Evolutionary conservation across 2,888 invertebrate species (phyloP), one percentile per base, ranked within the genome.

Genomic region (Mycogona germanica): DNA sequence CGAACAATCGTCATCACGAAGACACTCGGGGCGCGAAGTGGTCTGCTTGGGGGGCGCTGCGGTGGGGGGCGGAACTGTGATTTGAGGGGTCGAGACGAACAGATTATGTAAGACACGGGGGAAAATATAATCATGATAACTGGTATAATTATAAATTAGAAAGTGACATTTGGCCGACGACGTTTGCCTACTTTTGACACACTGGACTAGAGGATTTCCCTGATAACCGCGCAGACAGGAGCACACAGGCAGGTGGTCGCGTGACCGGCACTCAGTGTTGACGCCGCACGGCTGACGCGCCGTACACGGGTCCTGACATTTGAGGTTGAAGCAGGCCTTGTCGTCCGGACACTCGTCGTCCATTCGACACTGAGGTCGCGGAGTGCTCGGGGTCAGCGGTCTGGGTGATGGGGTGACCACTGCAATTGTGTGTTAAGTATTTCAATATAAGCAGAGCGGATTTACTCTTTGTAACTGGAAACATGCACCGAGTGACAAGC

Each of bases 181-280:
- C n/a, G n/a, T n/a, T n/a, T n/a, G n/a, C 44, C 28, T 52, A 52
- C 53, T 30, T 48, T 49, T 46, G 23, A 32, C n/a, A 28, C 56
- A 56, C 35, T 56, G 56, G 5, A 42, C 30, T 7, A 28, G 29
- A 6, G 56, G 56, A 45, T 77, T 55, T 5, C 65, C 66, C 25
- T 45, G 32, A 40, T 57, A 60, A 17, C 57, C 55, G 14, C 57
- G 54, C 28, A 59, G 57, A 56, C 64, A 64, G 9, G 57, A 53
- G 42, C 64, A 64, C 4, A 62, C 53, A 7, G 65, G 61, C 29
- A 59, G 55, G 50, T 64, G 63, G 28, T 62, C 58, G 30, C 54
- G 60, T 12, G 62, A 55, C 30, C 57, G 54, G 53, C 64, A 64
- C 2, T 60, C 35, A 9, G 64, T 59, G 56, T 61, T 60, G 9